Percentiles rank a stretch among this genome's conserved stretches.
These are phyloP conservation scores for Colinus virginianus DNA, from an alignment of 2,113 vertebrate species.

Conservation along the genomic window DNA sequence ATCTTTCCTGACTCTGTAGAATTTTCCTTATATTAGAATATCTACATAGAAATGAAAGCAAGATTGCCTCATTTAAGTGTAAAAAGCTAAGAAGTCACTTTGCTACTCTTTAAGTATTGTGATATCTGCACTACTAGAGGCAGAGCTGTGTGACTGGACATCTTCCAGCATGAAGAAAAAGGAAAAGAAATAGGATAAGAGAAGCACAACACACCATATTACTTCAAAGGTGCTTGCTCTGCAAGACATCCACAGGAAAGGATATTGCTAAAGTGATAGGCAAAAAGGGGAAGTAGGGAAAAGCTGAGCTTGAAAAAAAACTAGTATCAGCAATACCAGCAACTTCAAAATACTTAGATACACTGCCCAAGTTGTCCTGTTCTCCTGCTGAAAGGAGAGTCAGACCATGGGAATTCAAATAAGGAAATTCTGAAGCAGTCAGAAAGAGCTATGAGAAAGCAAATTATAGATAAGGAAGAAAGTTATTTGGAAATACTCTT, in stretches of 20 bases:
- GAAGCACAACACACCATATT: background rate
- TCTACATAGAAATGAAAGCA: background rate
- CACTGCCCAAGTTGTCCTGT: background rate
- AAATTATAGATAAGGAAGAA: constrained; percentile 25
- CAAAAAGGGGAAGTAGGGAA: background rate
- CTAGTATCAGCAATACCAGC: background rate
- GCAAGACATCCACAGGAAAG: background rate
- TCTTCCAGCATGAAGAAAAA: constrained; percentile 13
- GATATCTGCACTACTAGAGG: constrained; percentile 1
- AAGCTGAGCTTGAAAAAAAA: background rate
- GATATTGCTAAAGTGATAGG: background rate
- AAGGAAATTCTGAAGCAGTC: background rate
- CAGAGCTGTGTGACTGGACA: constrained; percentile 21
- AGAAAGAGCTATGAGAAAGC: background rate
- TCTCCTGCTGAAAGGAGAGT: background rate
- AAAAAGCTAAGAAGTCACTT: constrained; percentile 10
- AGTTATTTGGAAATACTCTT: constrained; percentile 23
- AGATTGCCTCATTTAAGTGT: background rate
- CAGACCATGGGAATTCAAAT: background rate
- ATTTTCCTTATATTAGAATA: background rate
- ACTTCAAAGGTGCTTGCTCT: constrained; percentile 19
- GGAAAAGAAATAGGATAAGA: background rate
- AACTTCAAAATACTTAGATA: background rate
- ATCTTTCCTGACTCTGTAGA: constrained; percentile 5
- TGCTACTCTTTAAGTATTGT: background rate